Base-by-base conservation (phyloP, 2,888 invertebrate genomes). In the Cantharis lateralis region DNA sequence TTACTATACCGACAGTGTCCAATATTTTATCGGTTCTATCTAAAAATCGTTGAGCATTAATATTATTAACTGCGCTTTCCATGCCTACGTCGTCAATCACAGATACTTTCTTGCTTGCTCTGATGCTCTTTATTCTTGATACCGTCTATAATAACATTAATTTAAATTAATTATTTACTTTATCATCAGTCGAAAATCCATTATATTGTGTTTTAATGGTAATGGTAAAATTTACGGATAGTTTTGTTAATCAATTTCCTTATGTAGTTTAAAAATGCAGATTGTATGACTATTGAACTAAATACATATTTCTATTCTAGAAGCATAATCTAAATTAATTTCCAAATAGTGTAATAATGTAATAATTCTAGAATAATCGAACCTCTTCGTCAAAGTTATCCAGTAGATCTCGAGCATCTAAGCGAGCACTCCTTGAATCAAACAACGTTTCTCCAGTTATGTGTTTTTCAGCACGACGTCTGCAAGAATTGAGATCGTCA, bases 21-120 rank as follows among this genome's bases (percentile, higher is more conserved):
- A 93, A 88, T 68, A 93, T 89, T 87, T 93, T 93, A 81, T 93
- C 92, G 3, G 93, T 91, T 81, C 93, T 89, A 78, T 90, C 89
- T 71, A 89, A 84, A 79, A 91, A 89, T 83, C 91, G 89, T 78
- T 91, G 90, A 78, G 90, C 90, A 82, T 91, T 91, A 28, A 92
- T 87, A 81, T 89, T 91, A 79, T 90, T 87, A 11, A 92, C 90
- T 70, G 90, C 90, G 84, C 89, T 90, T 77, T 92, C 92, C 82
- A 93, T 90, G 81, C 93, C 93, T 70, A 92, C 89, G 82, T 93
- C 93, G 80, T 93, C 91, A 70, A 91, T 87, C 68, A 91, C 89
- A 13, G 92, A 90, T 28, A 91, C 85, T 86, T 91, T 91, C 87
- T 91, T 92, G 82, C 89, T 89, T 74, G 92, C 91, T 81, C 92